These are phyloP conservation scores for Dasysyrphus tricinctus DNA, from an alignment of 2,888 invertebrate species.

Conservation along the genomic window DNA sequence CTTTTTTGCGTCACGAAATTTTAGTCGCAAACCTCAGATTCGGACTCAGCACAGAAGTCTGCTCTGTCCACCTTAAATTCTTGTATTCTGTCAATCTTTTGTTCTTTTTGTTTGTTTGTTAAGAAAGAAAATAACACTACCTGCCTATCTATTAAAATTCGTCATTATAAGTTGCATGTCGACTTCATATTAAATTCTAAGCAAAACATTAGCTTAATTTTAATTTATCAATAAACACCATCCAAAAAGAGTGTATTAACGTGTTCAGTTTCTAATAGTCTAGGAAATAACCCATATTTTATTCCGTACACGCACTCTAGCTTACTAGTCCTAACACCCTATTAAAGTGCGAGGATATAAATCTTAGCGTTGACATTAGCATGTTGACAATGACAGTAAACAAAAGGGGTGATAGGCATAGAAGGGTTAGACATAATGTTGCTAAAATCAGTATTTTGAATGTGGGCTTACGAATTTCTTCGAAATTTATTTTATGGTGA, in stretches of 20 bases:
- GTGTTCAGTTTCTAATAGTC: not conserved
- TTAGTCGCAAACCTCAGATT: too few species aligned
- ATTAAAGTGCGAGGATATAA: not conserved
- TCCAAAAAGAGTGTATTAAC: not conserved
- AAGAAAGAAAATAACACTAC: too few species aligned
- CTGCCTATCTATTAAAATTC: not conserved
- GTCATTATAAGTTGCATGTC: not conserved
- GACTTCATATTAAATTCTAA: not conserved
- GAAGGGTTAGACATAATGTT: too few species aligned
- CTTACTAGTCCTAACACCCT: not conserved
- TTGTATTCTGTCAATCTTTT: too few species aligned
- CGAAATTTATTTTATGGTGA: too few species aligned
- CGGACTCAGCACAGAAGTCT: too few species aligned
- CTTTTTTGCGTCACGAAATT: too few species aligned
- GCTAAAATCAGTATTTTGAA: too few species aligned
- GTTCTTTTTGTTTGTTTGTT: too few species aligned
- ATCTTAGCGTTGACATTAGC: not conserved
- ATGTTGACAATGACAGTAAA: not conserved
- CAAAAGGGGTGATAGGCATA: not conserved
- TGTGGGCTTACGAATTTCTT: too few species aligned
- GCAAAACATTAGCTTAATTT: conserved; percentile 1
- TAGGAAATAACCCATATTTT: not conserved
- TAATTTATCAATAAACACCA: conserved; percentile 20
- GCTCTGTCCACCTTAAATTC: too few species aligned
- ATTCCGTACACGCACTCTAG: not conserved